phyloP scores from a whole-genome alignment of 2,888 invertebrate genomes.

The Notodonta dromedarius region DNA sequence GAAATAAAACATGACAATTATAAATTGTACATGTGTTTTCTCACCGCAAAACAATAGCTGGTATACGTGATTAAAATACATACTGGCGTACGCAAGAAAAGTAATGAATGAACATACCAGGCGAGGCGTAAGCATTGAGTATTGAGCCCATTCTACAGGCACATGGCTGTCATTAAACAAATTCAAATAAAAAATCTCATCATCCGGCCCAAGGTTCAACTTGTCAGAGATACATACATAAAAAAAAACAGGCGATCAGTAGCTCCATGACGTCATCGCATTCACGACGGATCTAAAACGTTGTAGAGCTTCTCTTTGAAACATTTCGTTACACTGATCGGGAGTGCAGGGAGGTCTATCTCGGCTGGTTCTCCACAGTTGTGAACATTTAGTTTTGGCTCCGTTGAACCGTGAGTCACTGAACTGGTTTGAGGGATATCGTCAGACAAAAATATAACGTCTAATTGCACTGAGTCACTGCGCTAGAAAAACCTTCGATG shows the following conservation, averaged over 20 bases:
- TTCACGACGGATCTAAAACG: constrained; percentile 27
- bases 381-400: constrained; percentile 60
- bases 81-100: constrained; percentile 16
- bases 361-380: constrained; percentile 49
- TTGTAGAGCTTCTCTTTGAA: constrained; percentile 33
- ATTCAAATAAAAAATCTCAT: constrained; percentile 41
- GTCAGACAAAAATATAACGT: constrained; percentile 56
- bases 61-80: constrained; percentile 19
- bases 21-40: neutral
- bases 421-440: constrained; percentile 50
- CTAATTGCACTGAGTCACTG: constrained; percentile 52
- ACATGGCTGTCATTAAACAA: constrained; percentile 37
- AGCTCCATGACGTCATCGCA: constrained; percentile 40
- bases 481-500: constrained; percentile 26
- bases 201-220: constrained; percentile 45
- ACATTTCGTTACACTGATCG: constrained; percentile 13
- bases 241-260: constrained; percentile 21
- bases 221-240: constrained; percentile 21
- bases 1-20: too few species aligned
- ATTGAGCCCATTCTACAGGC: constrained; percentile 12
- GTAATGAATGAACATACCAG: constrained; percentile 20
- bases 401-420: constrained; percentile 65
- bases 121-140: constrained; percentile 5
- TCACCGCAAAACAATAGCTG: constrained; percentile 15
- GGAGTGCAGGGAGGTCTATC: constrained; percentile 40